Evolutionary conservation across 1,140 invertebrate genomes (phyloP), one percentile per base, ranked within the genome.

Genomic region (Conus ventricosus): DNA sequence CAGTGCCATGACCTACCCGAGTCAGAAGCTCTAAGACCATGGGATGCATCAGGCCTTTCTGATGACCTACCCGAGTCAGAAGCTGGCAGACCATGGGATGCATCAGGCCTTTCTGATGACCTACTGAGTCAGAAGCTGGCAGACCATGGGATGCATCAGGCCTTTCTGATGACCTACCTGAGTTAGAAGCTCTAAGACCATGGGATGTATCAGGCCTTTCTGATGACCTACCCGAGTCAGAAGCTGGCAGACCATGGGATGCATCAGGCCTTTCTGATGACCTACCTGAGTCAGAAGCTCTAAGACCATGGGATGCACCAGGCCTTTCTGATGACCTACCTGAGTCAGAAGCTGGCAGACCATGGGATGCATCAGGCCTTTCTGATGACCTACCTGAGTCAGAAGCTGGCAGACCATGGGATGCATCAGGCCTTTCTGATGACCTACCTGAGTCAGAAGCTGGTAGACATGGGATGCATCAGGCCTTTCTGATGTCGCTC

Each of bases 41-140:
- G 0, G 98, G 97, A 27, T 97, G 97, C 98, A 99, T 99, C 25
- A 98, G 96, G 5, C 98, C 98, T 91, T 98, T 98, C 90, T 97
- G 97, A 95, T 99, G 98, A n/a, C n/a, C 87, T 94, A 96, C 96
- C 91, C 97, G 96, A 53, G 97, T 97, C 5, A 98, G 96, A 82
- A 98, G 96, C 91, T 98, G 97, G 92, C 98, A 97, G 92, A 99
- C n/a, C 91, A 97, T 96, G 0, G 98, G 97, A 27, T 97, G 97
- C 98, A 99, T 99, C 25, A 98, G 96, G 5, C 98, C 98, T 91
- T 98, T 98, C 90, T 97, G 97, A 95, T 99, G 98, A n/a, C n/a
- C 87, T 94, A 96, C 91, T 97, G 96, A 53, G 97, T 97, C 5
- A 98, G 96, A 82, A 98, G 96, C 91, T 98, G 97, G 92, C 98